phyloP scores from a whole-genome alignment of 2,113 vertebrate species.

The Clarias macrocephalus region DNA sequence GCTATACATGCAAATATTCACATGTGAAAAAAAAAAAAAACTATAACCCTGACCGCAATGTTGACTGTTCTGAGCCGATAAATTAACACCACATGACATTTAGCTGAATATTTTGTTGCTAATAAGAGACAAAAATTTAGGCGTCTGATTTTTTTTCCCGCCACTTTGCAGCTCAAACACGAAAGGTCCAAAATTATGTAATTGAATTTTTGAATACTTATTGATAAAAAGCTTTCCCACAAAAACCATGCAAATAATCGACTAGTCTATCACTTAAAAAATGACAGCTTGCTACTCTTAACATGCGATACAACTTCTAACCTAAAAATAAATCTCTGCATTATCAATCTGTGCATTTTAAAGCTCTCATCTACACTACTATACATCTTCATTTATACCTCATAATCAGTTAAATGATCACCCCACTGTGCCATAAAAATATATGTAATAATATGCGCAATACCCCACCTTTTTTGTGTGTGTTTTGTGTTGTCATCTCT shows the following conservation, averaged over 20 bases:
- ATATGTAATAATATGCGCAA: no score
- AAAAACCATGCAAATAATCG: background rate
- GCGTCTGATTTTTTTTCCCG: background rate
- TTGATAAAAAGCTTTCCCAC: background rate
- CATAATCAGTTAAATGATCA: no score
- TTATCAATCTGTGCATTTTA: background rate
- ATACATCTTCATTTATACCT: no score
- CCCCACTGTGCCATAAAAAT: no score
- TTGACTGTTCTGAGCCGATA: background rate
- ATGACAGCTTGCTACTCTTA: background rate
- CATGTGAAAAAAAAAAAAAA: background rate
- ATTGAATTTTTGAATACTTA: background rate
- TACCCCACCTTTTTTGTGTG: no score
- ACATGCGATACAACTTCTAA: background rate
- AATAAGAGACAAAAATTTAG: background rate
- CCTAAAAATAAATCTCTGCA: background rate
- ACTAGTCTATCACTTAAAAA: background rate
- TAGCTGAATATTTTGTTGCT: background rate
- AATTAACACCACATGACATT: background rate
- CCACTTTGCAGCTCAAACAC: background rate
- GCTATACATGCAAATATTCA: background rate
- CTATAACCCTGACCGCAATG: background rate
- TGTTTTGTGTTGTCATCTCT: no score
- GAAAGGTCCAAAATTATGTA: background rate
- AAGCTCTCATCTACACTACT: background rate